Evolutionary conservation across 1,140 invertebrate genomes (phyloP), one percentile per base, ranked within the genome.

Genomic region (Brachionus koreanus): DNA sequence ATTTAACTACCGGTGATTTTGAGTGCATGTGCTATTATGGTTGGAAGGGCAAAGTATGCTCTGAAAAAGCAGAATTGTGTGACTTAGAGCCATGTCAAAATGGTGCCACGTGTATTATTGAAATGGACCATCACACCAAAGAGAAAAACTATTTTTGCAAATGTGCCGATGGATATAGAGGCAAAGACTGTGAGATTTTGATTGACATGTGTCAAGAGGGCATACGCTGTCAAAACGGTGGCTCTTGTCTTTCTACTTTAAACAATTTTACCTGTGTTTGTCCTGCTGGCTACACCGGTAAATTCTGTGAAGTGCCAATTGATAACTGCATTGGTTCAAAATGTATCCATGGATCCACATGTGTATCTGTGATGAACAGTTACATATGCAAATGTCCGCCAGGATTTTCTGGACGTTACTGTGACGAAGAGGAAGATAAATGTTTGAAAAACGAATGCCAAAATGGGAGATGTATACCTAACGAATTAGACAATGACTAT

Each of bases 371-470:
- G 86, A 97, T 85, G 91, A 92, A 0, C 95, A 93, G 97, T n/a
- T 94, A 98, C 86, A 96, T 98, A 85, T 98, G 97, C 87, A 89
- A 91, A 5, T 91, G 90, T 33, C 91, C 92, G 83, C 94, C 96
- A 0, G 99, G 98, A 85, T 90, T 93, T 84, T 98, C 99, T 87
- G 94, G 93, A 19, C 97, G 95, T 0, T 82, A 93, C 93, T 82
- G 99, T 97, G 87, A 39, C 19, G 91, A 93, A 16, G 61, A 57
- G 42, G 33, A 19, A 43, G 76, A 79, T 25, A 65, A 61, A 25
- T 83, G 90, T 92, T 92, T 92, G 19, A 91, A 92, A 1, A 85
- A 87, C 33, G 94, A 94, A 0, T 97, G 97, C 92, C 95, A 97
- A 86, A 93, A 93, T 2, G 96, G 95, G 2, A 94, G 92, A 1